A percentile compares a stretch with the other conserved stretches of the same genome.
Conservation (phyloP, 2,113 vertebrate species). For the Erpornis zantholeuca region DNA sequence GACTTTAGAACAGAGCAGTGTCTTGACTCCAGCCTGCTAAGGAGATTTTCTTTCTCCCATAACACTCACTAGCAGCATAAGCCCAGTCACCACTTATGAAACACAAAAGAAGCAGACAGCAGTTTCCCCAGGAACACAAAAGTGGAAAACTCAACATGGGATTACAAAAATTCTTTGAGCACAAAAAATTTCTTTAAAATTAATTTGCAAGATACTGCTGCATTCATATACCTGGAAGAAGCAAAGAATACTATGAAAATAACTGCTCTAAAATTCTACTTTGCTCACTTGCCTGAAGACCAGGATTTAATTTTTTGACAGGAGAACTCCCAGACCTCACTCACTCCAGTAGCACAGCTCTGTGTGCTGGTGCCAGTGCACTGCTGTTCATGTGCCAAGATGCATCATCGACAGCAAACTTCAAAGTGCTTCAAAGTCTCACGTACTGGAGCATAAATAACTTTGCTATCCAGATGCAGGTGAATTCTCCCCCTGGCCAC, state of each 20-base stretch:
- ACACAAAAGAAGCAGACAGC: not conserved
- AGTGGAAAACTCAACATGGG: not conserved
- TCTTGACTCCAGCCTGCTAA: not conserved
- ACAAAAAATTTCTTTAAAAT: not conserved
- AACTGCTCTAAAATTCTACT: not conserved
- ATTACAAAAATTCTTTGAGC: not conserved
- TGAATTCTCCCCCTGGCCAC: not conserved
- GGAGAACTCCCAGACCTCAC: not conserved
- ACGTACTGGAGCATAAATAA: not conserved
- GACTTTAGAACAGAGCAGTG: not conserved
- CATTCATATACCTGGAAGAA: not conserved
- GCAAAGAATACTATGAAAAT: not conserved
- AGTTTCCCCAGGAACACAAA: not conserved
- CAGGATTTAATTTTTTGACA: not conserved
- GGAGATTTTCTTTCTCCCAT: not conserved
- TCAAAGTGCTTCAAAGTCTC: not conserved
- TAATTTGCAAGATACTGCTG: not conserved
- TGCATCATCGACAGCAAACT: rapidly evolving
- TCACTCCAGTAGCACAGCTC: not conserved
- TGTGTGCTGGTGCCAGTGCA: not conserved
- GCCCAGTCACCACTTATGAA: not conserved
- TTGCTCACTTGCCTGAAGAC: not conserved
- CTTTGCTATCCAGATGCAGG: not conserved
- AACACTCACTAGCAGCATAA: not conserved
- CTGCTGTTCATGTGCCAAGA: not conserved